phyloP scores from a whole-genome alignment of 2,113 vertebrate species.

The Neogale vison region DNA sequence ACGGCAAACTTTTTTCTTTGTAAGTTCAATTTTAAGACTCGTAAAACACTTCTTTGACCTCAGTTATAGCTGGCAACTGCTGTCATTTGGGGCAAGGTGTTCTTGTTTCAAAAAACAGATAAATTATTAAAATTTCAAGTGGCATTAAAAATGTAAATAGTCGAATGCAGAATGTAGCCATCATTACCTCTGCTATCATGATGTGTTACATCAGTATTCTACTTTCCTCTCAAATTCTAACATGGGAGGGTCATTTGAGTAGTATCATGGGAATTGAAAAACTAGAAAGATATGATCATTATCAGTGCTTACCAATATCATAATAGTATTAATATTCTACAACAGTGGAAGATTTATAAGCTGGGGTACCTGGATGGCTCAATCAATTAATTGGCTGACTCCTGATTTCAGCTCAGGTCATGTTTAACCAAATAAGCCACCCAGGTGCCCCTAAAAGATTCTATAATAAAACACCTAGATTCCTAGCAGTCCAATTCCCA shows the following conservation, averaged over 20 bases:
- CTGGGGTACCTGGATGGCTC: neutral
- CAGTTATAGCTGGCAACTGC: neutral
- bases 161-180: neutral
- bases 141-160: constrained; percentile 1
- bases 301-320: constrained; percentile 16
- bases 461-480: neutral
- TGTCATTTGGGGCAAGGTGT: neutral
- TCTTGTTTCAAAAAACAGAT: constrained; percentile 44
- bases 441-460: neutral
- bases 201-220: neutral
- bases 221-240: constrained; percentile 5
- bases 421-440: neutral
- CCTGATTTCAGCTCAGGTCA: neutral
- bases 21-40: constrained; percentile 17
- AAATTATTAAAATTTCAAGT: constrained; percentile 27
- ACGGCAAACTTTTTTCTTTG: neutral
- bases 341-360: neutral
- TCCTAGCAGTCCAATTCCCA: neutral
- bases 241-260: neutral
- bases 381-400: neutral
- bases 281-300: constrained; percentile 32
- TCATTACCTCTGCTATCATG: neutral
- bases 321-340: constrained; percentile 12
- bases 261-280: constrained; percentile 17
- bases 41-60: constrained; percentile 33